Evolutionary conservation across 2,113 vertebrate species (phyloP), one percentile per base, ranked within the genome.

Genomic region (Pluvialis apricaria): DNA sequence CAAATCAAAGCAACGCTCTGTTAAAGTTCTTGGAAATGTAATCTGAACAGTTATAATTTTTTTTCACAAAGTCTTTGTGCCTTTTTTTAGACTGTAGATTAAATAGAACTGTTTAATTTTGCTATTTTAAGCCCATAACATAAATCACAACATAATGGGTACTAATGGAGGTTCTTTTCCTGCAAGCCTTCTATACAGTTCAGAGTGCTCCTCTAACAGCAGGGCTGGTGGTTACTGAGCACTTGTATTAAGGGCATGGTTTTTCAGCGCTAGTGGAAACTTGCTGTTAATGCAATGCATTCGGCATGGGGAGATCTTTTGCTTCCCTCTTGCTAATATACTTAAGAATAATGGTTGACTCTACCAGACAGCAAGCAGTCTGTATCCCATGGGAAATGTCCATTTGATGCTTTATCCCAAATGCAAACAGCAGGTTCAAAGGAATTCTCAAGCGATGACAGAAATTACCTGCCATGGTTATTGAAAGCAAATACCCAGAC

Each of bases 11-110:
- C 83, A 87, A 76, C 11, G 0, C 77, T 76, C 88, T 69, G 76
- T 66, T 94, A 15, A 66, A 73, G 57, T 87, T 95, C 88, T 97
- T 94, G 72, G 78, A 91, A 96, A 92, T 69, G n/a, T 57, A 88
- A 93, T 92, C 84, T 91, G 92, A 94, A 89, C 88, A 92, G 70
- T 91, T 90, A 54, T 25, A 31, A 4, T 64, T 84, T 93, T 66
- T 85, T 65, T 84, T 58, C 94, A 95, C 84, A 47, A 93, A 90
- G 77, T 96, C 96, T 90, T 97, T 86, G 97, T 98, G 97, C 97
- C 98, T 98, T 97, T 97, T 96, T 97, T 98, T 94, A 92, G 96
- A 97, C 78, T 32, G 85, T 95, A 96, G 86, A 94, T 79, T 85
- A 66, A 91, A 89, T n/a, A 77, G 83, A 58, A 83, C 51, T 54